These are phyloP conservation scores for Apamea epomidion DNA, from an alignment of 2,888 invertebrate species.

Conservation along the genomic window DNA sequence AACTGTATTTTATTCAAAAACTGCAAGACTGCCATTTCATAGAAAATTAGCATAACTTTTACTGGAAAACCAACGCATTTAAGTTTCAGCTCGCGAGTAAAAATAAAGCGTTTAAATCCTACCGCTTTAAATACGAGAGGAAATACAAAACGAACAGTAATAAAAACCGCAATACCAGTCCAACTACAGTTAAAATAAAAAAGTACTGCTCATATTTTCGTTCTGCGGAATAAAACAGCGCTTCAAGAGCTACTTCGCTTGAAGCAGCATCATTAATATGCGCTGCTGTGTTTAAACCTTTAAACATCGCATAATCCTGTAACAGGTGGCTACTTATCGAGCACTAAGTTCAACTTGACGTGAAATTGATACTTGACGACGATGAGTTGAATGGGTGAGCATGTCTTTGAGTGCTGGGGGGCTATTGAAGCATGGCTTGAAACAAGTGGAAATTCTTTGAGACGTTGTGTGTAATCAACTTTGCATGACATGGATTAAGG, in stretches of 20 bases:
- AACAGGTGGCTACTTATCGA: constrained; percentile 64
- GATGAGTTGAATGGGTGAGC: constrained; percentile 30
- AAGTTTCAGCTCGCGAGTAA: neutral
- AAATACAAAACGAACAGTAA: constrained; percentile 28
- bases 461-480: constrained; percentile 17
- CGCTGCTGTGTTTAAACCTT: constrained; percentile 46
- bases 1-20: neutral
- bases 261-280: constrained; percentile 56
- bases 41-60: neutral
- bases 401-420: constrained; percentile 7
- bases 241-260: constrained; percentile 42
- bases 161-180: constrained; percentile 28
- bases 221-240: constrained; percentile 42
- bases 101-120: constrained; percentile 4
- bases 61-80: neutral
- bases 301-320: constrained; percentile 48
- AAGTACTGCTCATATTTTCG: constrained; percentile 48
- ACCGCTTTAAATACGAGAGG: constrained; percentile 13
- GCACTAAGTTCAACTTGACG: constrained; percentile 44
- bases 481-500: neutral
- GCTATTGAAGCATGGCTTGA: constrained; percentile 22
- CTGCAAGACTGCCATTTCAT: too few relatives aligned
- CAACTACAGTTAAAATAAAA: constrained; percentile 36
- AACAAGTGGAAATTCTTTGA: constrained; percentile 12
- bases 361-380: constrained; percentile 55